Evolutionary conservation across 2,113 vertebrate genomes (phyloP).

Genomic region (Galbula dea): DNA sequence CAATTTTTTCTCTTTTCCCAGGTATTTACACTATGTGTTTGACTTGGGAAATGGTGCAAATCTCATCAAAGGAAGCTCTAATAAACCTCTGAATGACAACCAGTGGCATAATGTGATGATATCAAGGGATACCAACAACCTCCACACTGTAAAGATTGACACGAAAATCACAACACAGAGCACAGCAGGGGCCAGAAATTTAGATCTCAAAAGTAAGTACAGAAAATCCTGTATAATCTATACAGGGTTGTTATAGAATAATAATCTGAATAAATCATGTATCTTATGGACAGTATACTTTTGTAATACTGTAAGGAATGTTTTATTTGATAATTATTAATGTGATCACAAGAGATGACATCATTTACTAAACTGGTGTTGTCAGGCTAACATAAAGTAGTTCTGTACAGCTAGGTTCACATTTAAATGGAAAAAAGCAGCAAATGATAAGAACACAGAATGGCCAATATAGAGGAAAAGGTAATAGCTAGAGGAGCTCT

Average conservation of each 20-base stretch:
- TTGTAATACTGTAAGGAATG: neutral
- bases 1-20: slow-evolving; percentile 57
- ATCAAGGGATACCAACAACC: slow-evolving; percentile 94
- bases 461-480: neutral
- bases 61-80: slow-evolving; percentile 96
- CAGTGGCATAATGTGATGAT: slow-evolving; percentile 98
- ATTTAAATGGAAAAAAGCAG: neutral
- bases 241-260: neutral
- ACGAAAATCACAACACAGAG: slow-evolving; percentile 95
- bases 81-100: slow-evolving; percentile 95
- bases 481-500: neutral
- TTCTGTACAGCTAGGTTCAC: neutral
- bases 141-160: slow-evolving; percentile 96
- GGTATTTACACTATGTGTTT: slow-evolving; percentile 95
- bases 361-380: no score
- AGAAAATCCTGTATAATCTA: neutral
- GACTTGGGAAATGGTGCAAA: slow-evolving; percentile 96
- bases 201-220: slow-evolving; percentile 93
- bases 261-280: neutral
- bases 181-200: slow-evolving; percentile 91
- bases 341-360: neutral
- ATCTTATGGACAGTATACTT: neutral
- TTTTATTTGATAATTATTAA: neutral
- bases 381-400: no score
- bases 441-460: neutral